These are phyloP conservation scores for Caenorhabditis auriculariae DNA, from an alignment of 2,888 invertebrate genomes.

Conservation along the genomic window DNA sequence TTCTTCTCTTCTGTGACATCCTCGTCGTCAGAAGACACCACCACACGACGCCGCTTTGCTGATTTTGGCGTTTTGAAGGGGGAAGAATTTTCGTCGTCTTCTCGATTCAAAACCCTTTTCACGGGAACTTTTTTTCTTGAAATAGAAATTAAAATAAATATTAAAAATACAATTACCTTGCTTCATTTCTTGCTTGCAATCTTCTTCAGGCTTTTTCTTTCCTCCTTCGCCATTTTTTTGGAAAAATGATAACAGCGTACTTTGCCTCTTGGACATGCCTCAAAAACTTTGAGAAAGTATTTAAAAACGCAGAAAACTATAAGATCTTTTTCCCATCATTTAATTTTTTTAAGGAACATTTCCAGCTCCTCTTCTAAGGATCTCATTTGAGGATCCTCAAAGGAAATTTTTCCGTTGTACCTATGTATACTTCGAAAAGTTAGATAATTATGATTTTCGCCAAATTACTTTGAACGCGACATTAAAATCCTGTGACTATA, in stretches of 20 bases:
- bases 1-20: slow-evolving; percentile 13
- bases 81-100: background rate
- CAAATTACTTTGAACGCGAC: too few relatives aligned
- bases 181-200: too few relatives aligned
- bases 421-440: too few relatives aligned
- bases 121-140: slow-evolving; percentile 13
- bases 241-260: slow-evolving; percentile 25
- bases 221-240: background rate
- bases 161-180: too few relatives aligned
- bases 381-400: too few relatives aligned
- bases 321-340: too few relatives aligned
- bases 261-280: slow-evolving; percentile 22
- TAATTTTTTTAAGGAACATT: too few relatives aligned
- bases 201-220: background rate
- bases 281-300: background rate
- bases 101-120: slow-evolving; percentile 16
- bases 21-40: slow-evolving; percentile 45
- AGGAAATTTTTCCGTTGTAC: too few relatives aligned
- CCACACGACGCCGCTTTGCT: slow-evolving; percentile 26
- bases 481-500: too few relatives aligned
- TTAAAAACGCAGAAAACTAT: too few relatives aligned
- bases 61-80: background rate
- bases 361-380: too few relatives aligned
- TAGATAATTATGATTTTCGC: too few relatives aligned
- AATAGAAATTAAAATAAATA: background rate